A percentile compares a stretch with the other conserved stretches of the same genome.
Conservation (phyloP, 2,797 vertebrate species). For the Chelon auratus region DNA sequence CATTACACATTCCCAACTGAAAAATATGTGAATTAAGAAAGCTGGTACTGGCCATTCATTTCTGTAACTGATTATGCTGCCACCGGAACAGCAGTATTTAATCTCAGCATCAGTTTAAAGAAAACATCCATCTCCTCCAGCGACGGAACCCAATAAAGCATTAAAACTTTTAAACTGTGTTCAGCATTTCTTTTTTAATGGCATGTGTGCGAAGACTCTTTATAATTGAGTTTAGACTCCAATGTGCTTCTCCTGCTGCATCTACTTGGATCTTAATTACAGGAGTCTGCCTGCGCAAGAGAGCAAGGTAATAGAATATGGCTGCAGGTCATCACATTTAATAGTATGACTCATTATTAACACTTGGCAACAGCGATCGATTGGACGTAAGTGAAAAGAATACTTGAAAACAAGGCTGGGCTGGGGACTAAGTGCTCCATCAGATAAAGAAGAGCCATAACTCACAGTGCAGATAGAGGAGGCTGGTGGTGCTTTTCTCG, state of each 20-base stretch:
- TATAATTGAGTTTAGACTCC: conserved; percentile 62
- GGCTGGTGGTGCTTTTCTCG: conserved; percentile 43
- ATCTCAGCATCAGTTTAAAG: conserved; percentile 57
- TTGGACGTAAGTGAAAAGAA: conserved; percentile 72
- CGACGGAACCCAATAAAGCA: conserved; percentile 56
- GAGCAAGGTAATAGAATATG: conserved; percentile 65
- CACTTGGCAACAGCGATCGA: conserved; percentile 70
- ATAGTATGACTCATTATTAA: conserved; percentile 82
- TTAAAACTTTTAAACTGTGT: conserved; percentile 50
- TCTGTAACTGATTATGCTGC: conserved; percentile 67
- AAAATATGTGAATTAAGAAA: conserved; percentile 57
- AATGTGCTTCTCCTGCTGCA: conserved; percentile 29
- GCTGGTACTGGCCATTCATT: conserved; percentile 50
- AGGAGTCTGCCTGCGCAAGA: conserved; percentile 48
- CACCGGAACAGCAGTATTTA: conserved; percentile 59
- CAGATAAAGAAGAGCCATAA: conserved; percentile 63
- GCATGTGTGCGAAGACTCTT: conserved; percentile 33
- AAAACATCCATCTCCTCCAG: conserved; percentile 63
- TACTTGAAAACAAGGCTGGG: conserved; percentile 67
- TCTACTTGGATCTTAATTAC: conserved; percentile 67
- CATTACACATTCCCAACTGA: conserved; percentile 23
- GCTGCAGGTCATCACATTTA: conserved; percentile 75
- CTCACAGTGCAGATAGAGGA: conserved; percentile 43
- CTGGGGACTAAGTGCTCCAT: conserved; percentile 68
- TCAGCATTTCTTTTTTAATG: conserved; percentile 22